Base-by-base conservation (phyloP, 1,140 invertebrate species). In the Ceratosolen fusciceps region DNA sequence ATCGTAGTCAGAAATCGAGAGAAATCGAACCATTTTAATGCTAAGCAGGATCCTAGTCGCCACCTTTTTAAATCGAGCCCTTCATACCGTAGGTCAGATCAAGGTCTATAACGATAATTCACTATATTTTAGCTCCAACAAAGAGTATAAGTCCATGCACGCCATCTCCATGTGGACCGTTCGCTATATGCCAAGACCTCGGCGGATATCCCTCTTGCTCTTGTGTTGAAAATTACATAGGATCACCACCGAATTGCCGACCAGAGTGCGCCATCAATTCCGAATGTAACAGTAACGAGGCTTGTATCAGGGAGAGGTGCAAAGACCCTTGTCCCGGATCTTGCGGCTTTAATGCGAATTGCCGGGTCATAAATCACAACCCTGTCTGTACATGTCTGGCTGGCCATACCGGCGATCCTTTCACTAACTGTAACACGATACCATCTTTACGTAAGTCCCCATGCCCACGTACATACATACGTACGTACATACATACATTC, bases 351-450 rank as follows among this genome's bases (percentile, higher is more conserved):
- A 89, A 89, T 74, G 91, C 92, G 0, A 87, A 90, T n/a, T 93
- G 93, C 86, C 85, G 84, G 31, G 91, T 93, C 0, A 86, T 90
- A 39, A 92, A 93, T 82, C 93, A 93, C 79, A 90, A 90, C 26
- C 90, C 92, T 24, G 86, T 92, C 24, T 93, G 93, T 81, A 89
- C 89, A n/a, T 93, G 93, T 85, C 87, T 90, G 8, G 88, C 91
- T 58, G 92, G 93, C 10, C 93, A 90, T 81, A 90, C 89, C 54
- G 91, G 90, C 67, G 90, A 91, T 85, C 88, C 90, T 29, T 90
- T 89, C 60, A 85, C 79, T 49, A 84, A 83, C 71, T 92, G 91
- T 62, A 47, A 75, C 37, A 26, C 56, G 4, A 74, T 52, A 24
- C 68, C 47, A 56, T 31, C 47, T 31, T 21, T n/a, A 8, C 21